These are phyloP conservation scores for Neoseiulus cucumeris DNA, from an alignment of 1,140 invertebrate genomes.

Conservation along the genomic window DNA sequence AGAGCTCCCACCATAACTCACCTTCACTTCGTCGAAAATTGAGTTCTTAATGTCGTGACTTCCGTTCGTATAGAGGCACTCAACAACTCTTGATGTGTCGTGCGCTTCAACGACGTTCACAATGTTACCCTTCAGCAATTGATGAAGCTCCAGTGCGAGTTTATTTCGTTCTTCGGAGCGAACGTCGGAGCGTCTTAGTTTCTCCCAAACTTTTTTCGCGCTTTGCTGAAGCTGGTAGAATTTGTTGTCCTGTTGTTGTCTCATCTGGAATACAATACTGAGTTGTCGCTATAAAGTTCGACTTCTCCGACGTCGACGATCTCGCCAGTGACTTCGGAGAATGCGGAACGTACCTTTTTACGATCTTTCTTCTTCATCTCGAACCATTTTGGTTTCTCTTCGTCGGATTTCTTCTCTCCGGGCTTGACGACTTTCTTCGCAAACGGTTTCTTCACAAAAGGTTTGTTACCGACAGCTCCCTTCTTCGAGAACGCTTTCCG, in stretches of 20 bases:
- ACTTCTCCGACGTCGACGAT: too few relatives aligned
- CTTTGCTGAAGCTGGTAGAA: not conserved
- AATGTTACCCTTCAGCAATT: conserved; percentile 16
- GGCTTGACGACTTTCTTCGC: not conserved
- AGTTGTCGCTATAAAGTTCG: too few relatives aligned
- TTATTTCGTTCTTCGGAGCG: not conserved
- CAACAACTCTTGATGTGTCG: conserved; percentile 66
- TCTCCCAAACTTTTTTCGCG: conserved; percentile 1
- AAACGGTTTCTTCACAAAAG: too few relatives aligned
- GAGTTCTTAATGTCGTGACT: conserved; percentile 41
- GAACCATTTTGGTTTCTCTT: not conserved
- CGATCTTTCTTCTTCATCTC: conserved; percentile 4
- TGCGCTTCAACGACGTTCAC: conserved; percentile 47
- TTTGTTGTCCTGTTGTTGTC: not conserved
- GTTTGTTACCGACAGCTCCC: too few relatives aligned
- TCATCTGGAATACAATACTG: not conserved
- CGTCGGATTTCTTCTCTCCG: not conserved
- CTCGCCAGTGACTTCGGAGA: too few relatives aligned
- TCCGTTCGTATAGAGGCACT: conserved; percentile 59
- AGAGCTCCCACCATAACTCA: conserved; percentile 21
- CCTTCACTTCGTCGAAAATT: conserved; percentile 49
- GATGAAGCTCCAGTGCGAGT: not conserved
- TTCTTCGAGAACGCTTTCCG: too few relatives aligned
- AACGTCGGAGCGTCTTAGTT: not conserved
- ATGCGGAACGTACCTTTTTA: not conserved